Base-by-base conservation (phyloP, 30 jellyfish, hydroid and myxozoan species). In the Hydractinia symbiolongicarpus region DNA sequence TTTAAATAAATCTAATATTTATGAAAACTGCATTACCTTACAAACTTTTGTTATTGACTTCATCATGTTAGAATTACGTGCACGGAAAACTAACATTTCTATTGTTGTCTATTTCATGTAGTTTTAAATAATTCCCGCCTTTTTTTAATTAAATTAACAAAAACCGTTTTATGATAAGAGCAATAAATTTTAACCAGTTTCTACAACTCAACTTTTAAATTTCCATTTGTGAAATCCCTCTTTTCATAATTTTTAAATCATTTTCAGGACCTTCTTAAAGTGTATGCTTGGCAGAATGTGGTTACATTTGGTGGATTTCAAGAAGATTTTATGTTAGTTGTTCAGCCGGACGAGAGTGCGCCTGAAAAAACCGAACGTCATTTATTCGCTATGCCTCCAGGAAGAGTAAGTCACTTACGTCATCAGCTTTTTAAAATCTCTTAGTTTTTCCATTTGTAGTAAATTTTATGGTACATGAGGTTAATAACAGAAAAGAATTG, bases 281-380 rank as follows among this genome's bases (percentile, higher is more conserved):
- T 58, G 13, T 86, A 81, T 78, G 84, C 69, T 7, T 92, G 78
- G 90, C 67, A 96, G 61, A 64, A 85, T 4, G 93, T 92, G 19
- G 83, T 84, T 17, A 92, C 98, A 4, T 92, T 92, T 82, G 98
- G 98, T 67, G 98, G 98, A 40, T 92, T 78, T 73, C 85, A 92
- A 56, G 96, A 92, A 57, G 98, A 92, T 70, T 87, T 92, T 76
- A 92, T 92, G 98, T 87, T 92, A 20, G 98, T 92, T 64, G 81
- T 92, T 16, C 96, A 92, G 51, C 96, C 86, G 56, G 88, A 82
- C 19, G 81, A 55, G 3, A 73, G 60, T 16, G 77, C 73, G 1
- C 86, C 88, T 5, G 96, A 83, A 5, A 87, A 74, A 30, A 92
- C 96, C 10, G 83, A 57, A n/a, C 79, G 95, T 8, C 96, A 77